Evolutionary conservation across 2,113 vertebrate species (phyloP).

Genomic region (Salvelinus sp.): DNA sequence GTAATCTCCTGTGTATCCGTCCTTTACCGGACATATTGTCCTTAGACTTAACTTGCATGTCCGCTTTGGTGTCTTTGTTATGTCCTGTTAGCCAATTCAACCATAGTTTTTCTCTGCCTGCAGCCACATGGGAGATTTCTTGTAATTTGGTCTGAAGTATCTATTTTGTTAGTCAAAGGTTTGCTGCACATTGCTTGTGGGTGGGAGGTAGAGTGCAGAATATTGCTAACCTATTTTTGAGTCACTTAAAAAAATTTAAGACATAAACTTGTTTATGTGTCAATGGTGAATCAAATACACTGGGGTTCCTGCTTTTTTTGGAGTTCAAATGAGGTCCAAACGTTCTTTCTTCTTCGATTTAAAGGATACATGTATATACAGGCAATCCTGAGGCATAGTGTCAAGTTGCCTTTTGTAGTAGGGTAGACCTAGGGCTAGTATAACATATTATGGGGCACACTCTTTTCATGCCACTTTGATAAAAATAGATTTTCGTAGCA

Average conservation of each 20-base stretch:
- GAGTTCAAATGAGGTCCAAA: too few relatives aligned
- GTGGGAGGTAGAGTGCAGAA: background rate
- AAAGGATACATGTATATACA: too few relatives aligned
- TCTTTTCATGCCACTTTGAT: too few relatives aligned
- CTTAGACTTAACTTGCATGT: conserved; percentile 66
- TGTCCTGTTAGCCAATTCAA: conserved; percentile 71
- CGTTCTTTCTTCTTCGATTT: too few relatives aligned
- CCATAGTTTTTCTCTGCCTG: conserved; percentile 25
- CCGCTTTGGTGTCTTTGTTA: conserved; percentile 51
- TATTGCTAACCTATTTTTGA: background rate
- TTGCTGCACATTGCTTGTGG: background rate
- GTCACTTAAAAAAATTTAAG: background rate
- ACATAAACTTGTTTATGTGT: too few relatives aligned
- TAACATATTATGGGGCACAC: too few relatives aligned
- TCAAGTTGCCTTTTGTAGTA: too few relatives aligned
- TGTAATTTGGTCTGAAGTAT: background rate
- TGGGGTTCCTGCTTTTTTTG: too few relatives aligned
- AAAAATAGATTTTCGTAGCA: too few relatives aligned
- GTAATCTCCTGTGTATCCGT: conserved; percentile 52
- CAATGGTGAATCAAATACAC: too few relatives aligned
- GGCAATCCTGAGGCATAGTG: too few relatives aligned
- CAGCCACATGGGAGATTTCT: background rate
- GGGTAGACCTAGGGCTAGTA: too few relatives aligned
- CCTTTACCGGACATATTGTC: conserved; percentile 52
- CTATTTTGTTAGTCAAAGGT: background rate